These are phyloP conservation scores for Strigamia crassipes DNA, from an alignment of 2,888 invertebrate species.

Conservation along the genomic window DNA sequence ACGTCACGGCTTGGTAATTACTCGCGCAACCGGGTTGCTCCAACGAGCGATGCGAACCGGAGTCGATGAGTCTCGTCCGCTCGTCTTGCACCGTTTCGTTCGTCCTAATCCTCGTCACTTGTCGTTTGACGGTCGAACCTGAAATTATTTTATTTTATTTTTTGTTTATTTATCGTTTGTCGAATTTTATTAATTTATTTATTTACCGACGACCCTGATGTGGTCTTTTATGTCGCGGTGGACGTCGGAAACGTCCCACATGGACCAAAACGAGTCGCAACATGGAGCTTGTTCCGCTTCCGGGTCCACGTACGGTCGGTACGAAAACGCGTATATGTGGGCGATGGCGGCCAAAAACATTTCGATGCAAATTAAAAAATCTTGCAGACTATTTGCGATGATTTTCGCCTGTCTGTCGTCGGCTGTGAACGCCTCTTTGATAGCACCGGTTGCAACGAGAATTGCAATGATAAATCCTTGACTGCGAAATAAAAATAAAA, in stretches of 20 bases:
- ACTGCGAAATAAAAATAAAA: too few species aligned
- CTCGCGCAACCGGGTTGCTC: neutral
- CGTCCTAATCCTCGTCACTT: slow-evolving; percentile 36
- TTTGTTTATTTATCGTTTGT: too few species aligned
- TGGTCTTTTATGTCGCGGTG: slow-evolving; percentile 91
- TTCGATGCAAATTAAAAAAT: slow-evolving; percentile 95
- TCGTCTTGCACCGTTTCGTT: slow-evolving; percentile 2
- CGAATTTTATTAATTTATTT: neutral
- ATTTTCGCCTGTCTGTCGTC: slow-evolving; percentile 71
- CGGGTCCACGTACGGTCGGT: slow-evolving; percentile 75
- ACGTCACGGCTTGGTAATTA: neutral
- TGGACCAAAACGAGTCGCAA: slow-evolving; percentile 81
- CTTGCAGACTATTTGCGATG: slow-evolving; percentile 83
- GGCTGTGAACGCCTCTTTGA: slow-evolving; percentile 75
- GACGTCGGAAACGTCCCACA: slow-evolving; percentile 97
- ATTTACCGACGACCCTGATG: slow-evolving; percentile 78
- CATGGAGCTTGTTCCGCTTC: slow-evolving; percentile 64
- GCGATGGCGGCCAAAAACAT: slow-evolving; percentile 96
- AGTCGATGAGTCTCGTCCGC: slow-evolving; percentile 1
- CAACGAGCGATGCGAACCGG: neutral
- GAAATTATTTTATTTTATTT: too few species aligned
- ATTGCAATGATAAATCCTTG: slow-evolving; percentile 89
- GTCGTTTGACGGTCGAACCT: slow-evolving; percentile 44
- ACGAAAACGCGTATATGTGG: slow-evolving; percentile 95
- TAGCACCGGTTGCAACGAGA: slow-evolving; percentile 79